Evolutionary conservation across 2,113 vertebrate species (phyloP), one percentile per base, ranked within the genome.

Genomic region (Bujurquina vittata): DNA sequence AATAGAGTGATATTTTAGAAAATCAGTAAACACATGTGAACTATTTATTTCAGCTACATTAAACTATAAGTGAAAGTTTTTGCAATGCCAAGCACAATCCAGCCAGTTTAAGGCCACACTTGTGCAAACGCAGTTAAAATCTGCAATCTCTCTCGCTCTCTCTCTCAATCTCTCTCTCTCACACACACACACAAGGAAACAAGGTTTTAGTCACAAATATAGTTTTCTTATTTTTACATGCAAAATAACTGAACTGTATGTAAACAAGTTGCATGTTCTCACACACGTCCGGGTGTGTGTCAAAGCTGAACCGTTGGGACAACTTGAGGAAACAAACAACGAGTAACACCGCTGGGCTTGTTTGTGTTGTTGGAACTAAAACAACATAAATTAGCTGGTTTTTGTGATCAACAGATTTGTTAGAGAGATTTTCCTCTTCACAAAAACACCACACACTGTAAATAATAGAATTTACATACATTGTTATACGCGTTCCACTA

Each of bases 301-400:
- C n/a, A 59, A 58, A 77, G 80, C 49, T 57, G 43, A 73, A 54
- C 37, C 3, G 0, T 5, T 59, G 15, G 35, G 61, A 0, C 10
- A 0, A 12, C 8, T 37, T 23, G 33, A 29, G 18, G 15, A 1
- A 35, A 54, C 40, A 22, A 56, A 76, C 40, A 52, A 46, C 15
- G 14, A 55, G 52, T 12, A 62, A 59, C 23, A 10, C 37, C 8
- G 37, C 23, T 10, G 40, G n/a, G 40, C 22, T 54, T 20, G 17
- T 52, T 60, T 2, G 2, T n/a, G 8, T 10, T 35, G 22, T 52
- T 7, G 2, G 23, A 20, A 60, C 15, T 1, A 0, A 0, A 62
- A 12, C 1, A 4, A 37, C 54, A 78, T 20, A 62, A 49, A 35
- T 0, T 7, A 26, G 54, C 10, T 22, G 49, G 7, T 80, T 35